phyloP scores from a whole-genome alignment of 2,888 invertebrate genomes.

The Synergus umbraculus region DNA sequence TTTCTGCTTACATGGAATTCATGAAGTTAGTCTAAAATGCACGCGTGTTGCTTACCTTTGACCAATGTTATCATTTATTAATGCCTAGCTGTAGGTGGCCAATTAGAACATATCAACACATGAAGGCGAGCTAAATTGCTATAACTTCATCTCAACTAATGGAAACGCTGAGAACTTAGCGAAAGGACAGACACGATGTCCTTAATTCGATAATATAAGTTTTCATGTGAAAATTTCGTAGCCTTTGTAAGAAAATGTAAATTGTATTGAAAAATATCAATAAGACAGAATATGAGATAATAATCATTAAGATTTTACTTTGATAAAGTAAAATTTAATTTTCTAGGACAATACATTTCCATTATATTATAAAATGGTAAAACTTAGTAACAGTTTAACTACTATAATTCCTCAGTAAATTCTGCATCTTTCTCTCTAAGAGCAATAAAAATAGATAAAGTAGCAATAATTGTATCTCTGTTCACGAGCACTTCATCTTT shows the following conservation, averaged over 20 bases:
- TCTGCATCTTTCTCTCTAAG: neutral
- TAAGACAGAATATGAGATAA: no score
- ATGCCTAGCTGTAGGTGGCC: slow-evolving; percentile 27
- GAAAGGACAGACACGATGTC: neutral
- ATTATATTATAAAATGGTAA: no score
- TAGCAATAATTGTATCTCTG: neutral
- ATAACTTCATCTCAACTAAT: slow-evolving; percentile 31
- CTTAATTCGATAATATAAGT: neutral
- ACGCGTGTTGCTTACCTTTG: slow-evolving; percentile 32
- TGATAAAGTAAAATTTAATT: neutral
- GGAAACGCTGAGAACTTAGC: slow-evolving; percentile 24
- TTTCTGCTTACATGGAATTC: slow-evolving; percentile 20
- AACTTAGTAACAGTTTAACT: neutral
- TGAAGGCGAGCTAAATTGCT: slow-evolving; percentile 38
- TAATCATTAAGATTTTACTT: neutral
- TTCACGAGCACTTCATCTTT: slow-evolving; percentile 1
- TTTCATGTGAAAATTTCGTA: slow-evolving; percentile 1
- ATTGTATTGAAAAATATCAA: no score
- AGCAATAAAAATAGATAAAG: neutral
- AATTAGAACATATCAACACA: slow-evolving; percentile 38
- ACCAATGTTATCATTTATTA: slow-evolving; percentile 30
- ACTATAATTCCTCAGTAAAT: neutral
- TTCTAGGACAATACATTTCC: no score
- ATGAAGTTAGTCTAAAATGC: slow-evolving; percentile 24
- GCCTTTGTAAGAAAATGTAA: neutral